Evolutionary conservation across 2,797 vertebrate species (phyloP).

Genomic region (Acestrorhynchus altus): DNA sequence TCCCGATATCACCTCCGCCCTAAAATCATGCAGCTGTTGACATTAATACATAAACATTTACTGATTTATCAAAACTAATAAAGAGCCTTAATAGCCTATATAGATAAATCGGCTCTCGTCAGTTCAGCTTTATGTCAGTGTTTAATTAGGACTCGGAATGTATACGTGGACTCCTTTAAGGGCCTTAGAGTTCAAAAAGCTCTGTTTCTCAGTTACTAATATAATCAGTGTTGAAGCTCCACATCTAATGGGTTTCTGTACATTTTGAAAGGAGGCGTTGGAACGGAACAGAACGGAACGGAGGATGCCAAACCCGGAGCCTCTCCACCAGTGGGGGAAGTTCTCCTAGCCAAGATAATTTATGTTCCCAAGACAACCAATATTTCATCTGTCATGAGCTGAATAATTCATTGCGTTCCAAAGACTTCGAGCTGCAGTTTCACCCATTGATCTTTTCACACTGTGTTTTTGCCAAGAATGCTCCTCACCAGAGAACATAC

Average conservation of each 20-base stretch:
- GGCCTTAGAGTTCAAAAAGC: neutral
- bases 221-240: no score
- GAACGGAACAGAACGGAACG: neutral
- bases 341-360: conserved; percentile 41
- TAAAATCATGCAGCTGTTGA: no score
- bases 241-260: neutral
- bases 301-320: neutral
- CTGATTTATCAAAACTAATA: no score
- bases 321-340: conserved; percentile 1
- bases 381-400: conserved; percentile 50
- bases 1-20: no score
- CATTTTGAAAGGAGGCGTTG: neutral
- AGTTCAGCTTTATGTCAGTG: no score
- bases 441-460: neutral
- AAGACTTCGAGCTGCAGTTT: conserved; percentile 8
- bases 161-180: no score
- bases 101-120: no score
- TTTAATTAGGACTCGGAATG: no score
- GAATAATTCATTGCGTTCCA: conserved; percentile 25
- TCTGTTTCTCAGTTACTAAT: neutral
- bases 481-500: neutral
- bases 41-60: no score
- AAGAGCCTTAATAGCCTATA: no score
- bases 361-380: conserved; percentile 59
- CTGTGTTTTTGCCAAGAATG: neutral